These are phyloP conservation scores for Oreochromis aureus DNA, from an alignment of 2,113 vertebrate genomes.

Conservation along the genomic window DNA sequence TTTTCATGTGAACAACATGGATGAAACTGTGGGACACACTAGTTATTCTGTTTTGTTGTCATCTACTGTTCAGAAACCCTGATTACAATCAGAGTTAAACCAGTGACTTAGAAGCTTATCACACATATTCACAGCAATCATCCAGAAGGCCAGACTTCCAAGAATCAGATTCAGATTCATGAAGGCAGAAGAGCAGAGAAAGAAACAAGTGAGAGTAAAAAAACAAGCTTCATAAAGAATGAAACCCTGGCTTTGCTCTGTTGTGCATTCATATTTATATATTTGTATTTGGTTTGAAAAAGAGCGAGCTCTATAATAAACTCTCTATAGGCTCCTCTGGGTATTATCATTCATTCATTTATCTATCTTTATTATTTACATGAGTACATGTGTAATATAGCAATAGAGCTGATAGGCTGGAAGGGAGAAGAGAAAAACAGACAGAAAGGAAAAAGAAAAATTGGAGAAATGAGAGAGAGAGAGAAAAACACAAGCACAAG, in stretches of 20 bases:
- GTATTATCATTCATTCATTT: background rate
- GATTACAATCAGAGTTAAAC: background rate
- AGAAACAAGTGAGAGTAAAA: accelerated
- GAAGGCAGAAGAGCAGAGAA: background rate
- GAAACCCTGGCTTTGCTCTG: accelerated
- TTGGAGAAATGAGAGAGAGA: accelerated
- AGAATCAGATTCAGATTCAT: background rate
- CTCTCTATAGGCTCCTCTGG: background rate
- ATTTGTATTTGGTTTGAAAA: background rate
- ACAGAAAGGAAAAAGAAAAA: background rate
- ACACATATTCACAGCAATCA: background rate
- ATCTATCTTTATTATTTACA: background rate
- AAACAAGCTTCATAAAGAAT: background rate
- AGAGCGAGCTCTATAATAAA: accelerated
- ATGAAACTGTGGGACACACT: accelerated
- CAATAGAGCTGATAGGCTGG: accelerated
- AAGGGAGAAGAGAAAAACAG: background rate
- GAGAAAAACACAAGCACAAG: background rate
- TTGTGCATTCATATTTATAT: accelerated
- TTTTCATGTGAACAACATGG: accelerated
- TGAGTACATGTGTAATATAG: background rate
- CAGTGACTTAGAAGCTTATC: accelerated
- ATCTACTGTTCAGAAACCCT: background rate
- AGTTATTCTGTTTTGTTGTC: accelerated
- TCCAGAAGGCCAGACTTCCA: background rate